Base-by-base conservation (phyloP, 2,797 vertebrate species). In the Picus viridis region DNA sequence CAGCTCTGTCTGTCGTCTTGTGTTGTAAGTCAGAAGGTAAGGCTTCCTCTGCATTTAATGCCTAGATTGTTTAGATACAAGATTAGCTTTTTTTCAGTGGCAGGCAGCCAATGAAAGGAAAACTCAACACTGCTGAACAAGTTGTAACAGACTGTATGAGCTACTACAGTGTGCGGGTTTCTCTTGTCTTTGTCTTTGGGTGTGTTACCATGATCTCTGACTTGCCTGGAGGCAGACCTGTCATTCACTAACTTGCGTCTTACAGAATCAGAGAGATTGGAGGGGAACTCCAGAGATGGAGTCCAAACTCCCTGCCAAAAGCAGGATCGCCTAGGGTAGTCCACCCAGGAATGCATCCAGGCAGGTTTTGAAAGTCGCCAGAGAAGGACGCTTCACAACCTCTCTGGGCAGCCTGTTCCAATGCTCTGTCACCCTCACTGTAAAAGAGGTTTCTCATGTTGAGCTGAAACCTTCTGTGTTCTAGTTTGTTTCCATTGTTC, bases 11-110 rank as follows among this genome's bases (percentile, higher is more conserved):
- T 96, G 80, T 94, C 91, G 68, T 95, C 77, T 90, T 80, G 45
- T 93, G 88, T 82, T 65, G 6, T 88, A 94, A 96, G 75, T 95
- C 89, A 90, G 83, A 95, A 97, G 95, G 96, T 96, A 97, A 97
- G 91, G 26, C 64, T 93, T 91, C 69, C 64, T 88, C 27, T 93
- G 68, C 39, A 20, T 96, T 87, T 92, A 95, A 89, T 96, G 87
- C 89, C 49, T 79, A 57, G 71, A 88, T 95, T 96, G 86, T 62
- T 96, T 82, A 96, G 83, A 84, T 92, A 56, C 74, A 91, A 92
- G 94, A 95, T 97, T 95, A 96, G 90, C 81, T 87, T 95, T 93
- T 93, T 68, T 93, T 94, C 62, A n/a, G 43, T 96, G 96, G 91
- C 83, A 96, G 24, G 59, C 90, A 72, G 89, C 83, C 88, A 73